These are phyloP conservation scores for Pharmacophagus antenor DNA, from an alignment of 2,888 invertebrate species.

Conservation along the genomic window DNA sequence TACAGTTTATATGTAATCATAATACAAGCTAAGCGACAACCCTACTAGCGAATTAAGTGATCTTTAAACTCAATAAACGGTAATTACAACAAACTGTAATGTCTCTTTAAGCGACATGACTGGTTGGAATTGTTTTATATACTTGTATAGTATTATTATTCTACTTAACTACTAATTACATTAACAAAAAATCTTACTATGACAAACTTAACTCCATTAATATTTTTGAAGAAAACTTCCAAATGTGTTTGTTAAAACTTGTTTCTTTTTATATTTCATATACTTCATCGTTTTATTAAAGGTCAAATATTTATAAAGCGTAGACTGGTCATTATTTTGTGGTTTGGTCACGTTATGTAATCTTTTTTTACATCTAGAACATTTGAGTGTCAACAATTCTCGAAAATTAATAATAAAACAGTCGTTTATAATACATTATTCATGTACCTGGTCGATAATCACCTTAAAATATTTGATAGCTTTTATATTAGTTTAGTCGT, in stretches of 20 bases:
- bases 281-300: conserved; percentile 17
- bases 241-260: conserved; percentile 1
- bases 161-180: background rate
- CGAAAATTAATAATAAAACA: conserved; percentile 36
- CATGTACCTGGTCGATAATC: conserved; percentile 39
- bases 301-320: conserved; percentile 40
- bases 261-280: conserved; percentile 18
- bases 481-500: conserved; percentile 52
- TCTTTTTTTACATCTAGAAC: conserved; percentile 38
- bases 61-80: conserved; percentile 22
- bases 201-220: background rate
- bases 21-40: conserved; percentile 5
- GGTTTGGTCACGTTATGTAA: conserved; percentile 46
- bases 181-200: background rate
- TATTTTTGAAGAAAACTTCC: background rate
- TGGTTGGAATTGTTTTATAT: background rate
- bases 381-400: conserved; percentile 51
- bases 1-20: background rate
- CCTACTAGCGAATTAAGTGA: conserved; percentile 10
- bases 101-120: conserved; percentile 17
- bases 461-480: conserved; percentile 50
- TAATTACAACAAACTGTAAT: conserved; percentile 11
- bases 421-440: conserved; percentile 61
- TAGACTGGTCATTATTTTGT: conserved; percentile 34
- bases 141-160: background rate